Evolutionary conservation across 2,113 vertebrate species (phyloP).

Genomic region (Salvator merianae): DNA sequence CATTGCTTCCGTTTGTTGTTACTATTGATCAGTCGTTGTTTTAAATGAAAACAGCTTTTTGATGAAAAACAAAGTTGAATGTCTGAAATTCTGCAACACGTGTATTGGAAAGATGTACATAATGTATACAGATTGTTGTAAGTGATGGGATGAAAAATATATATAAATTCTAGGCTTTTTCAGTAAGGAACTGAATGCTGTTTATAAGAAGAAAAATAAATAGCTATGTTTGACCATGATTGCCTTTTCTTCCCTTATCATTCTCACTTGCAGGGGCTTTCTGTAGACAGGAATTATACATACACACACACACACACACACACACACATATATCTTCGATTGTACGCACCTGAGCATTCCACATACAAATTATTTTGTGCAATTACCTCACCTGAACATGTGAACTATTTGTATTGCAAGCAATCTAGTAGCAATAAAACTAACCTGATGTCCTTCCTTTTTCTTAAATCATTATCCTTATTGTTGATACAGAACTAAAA

Average conservation of each 20-base stretch:
- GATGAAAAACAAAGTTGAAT: constrained; percentile 61
- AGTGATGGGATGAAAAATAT: constrained; percentile 73
- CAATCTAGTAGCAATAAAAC: constrained; percentile 26
- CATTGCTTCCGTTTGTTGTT: constrained; percentile 51
- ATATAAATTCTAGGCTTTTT: constrained; percentile 77
- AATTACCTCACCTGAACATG: background rate
- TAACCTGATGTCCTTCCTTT: background rate
- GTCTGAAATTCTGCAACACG: constrained; percentile 69
- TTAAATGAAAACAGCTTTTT: constrained; percentile 53
- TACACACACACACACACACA: too few relatives aligned
- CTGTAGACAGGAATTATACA: background rate
- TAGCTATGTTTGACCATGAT: constrained; percentile 79
- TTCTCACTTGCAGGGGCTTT: background rate
- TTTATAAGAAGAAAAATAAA: constrained; percentile 86
- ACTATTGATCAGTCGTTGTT: constrained; percentile 49
- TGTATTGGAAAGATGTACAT: constrained; percentile 83
- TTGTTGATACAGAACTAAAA: background rate
- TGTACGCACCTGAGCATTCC: background rate
- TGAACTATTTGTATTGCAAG: constrained; percentile 20
- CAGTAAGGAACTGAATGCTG: constrained; percentile 77
- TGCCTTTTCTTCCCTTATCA: constrained; percentile 35
- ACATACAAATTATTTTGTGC: background rate
- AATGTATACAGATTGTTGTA: constrained; percentile 78
- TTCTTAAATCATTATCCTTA: background rate
- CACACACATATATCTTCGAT: too few relatives aligned